These are phyloP conservation scores for Smutsia temminckii DNA, from an alignment of 2,797 vertebrate genomes.

Conservation along the genomic window DNA sequence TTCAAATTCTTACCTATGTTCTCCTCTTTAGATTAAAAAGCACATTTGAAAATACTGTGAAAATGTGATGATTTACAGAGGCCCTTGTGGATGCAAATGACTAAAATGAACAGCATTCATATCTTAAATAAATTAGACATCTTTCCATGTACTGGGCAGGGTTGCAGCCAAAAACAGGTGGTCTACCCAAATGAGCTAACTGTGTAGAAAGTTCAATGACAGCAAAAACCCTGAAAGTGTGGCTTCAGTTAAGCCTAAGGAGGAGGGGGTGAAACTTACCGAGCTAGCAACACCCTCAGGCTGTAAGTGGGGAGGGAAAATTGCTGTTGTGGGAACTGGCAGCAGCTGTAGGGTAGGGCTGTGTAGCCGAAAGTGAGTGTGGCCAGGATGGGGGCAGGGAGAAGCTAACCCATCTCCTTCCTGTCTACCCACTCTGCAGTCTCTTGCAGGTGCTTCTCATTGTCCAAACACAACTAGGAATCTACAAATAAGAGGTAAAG, in stretches of 20 bases:
- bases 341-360: neutral
- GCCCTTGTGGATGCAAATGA: neutral
- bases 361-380: rapidly evolving
- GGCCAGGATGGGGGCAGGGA: rapidly evolving
- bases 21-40: neutral
- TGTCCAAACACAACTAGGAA: neutral
- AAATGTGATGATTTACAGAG: neutral
- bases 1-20: neutral
- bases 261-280: neutral
- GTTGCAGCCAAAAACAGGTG: neutral
- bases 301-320: neutral
- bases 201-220: neutral
- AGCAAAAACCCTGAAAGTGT: neutral
- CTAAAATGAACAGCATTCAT: neutral
- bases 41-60: neutral
- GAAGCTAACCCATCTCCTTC: rapidly evolving
- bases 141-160: neutral
- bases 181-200: neutral
- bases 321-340: too few species aligned
- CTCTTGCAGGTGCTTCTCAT: neutral
- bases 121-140: neutral
- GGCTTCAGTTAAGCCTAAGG: neutral
- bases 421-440: neutral
- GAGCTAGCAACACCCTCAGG: neutral
- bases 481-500: neutral